Base-by-base conservation (phyloP, 2,113 vertebrate genomes). In the Cavia aperea region DNA sequence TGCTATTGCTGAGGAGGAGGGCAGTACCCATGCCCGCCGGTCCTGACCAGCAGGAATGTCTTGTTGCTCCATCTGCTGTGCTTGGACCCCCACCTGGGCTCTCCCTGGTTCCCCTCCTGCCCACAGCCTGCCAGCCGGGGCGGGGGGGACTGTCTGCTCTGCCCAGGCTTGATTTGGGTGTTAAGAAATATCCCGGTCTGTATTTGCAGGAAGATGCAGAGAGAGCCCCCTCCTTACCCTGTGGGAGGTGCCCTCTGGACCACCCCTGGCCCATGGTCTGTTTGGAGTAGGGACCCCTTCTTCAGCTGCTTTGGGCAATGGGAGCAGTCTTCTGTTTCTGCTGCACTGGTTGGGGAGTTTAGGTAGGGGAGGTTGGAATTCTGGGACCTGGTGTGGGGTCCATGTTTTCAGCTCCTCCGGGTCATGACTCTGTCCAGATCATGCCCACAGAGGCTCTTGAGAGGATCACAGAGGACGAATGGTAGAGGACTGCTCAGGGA, bases 1-100 rank as follows among this genome's bases (percentile, higher is more conserved):
- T 21, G 31, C 65, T 12, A 3, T 2, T 36, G 1, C 12, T 0
- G 13, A 31, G 7, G 15, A 11, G 46, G 24, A 2, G 39, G 39
- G 11, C 29, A 4, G n/a, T 7, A 4, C 29, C 36, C 43, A 60
- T 36, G 15, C 36, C 29, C 5, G 4, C 26, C 21, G 14, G 73
- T 2, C 19, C 60, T 54, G 39, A 13, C 13, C 70, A 23, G 7
- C 4, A 19, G 5, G 4, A 51, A 31, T 16, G 0, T 6, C n/a
- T 29, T 19, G 18, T 49, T 68, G 58, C 66, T 91, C n/a, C 1
- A 31, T 49, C 0, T 16, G 46, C 39, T 58, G 9, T 14, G 33
- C 85, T 49, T n/a, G 33, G 18, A 49, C n/a, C 24, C 46, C 33
- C 54, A 1, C 43, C 70, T 46, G 46, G 75, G 26, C 75, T 15